Evolutionary conservation across 2,888 invertebrate genomes (phyloP).

Genomic region (Athalia circularis): DNA sequence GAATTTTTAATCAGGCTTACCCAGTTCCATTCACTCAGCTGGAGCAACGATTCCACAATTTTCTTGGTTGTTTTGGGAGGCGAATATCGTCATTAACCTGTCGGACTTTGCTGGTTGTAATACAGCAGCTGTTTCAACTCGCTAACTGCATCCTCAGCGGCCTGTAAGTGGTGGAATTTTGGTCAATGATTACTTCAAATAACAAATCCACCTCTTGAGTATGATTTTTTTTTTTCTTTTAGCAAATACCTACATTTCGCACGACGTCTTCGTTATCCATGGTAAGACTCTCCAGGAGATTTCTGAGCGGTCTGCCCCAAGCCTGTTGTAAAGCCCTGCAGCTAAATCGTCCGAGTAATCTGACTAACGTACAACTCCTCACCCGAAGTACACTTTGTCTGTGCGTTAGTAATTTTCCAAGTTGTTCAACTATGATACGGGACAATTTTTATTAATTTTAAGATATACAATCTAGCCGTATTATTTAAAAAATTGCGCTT

Average conservation of each 20-base stretch:
- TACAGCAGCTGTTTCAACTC: constrained; percentile 77
- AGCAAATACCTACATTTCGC: constrained; percentile 74
- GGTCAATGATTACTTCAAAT: neutral
- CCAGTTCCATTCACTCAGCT: too few relatives aligned
- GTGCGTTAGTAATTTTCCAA: constrained; percentile 67
- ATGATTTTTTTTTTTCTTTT: neutral
- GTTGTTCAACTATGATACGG: constrained; percentile 52
- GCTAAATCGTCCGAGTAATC: constrained; percentile 82
- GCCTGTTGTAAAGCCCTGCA: constrained; percentile 80
- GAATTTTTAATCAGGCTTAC: too few relatives aligned
- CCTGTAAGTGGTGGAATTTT: constrained; percentile 63
- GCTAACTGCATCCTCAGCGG: constrained; percentile 77
- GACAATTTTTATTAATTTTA: constrained; percentile 46
- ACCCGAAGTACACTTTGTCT: constrained; percentile 73
- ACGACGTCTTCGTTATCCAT: constrained; percentile 80
- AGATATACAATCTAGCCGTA: constrained; percentile 8
- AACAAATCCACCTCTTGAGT: neutral
- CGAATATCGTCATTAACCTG: constrained; percentile 41
- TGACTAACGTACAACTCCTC: constrained; percentile 83
- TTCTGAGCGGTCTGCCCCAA: constrained; percentile 80
- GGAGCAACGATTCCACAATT: too few relatives aligned
- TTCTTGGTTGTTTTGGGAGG: too few relatives aligned
- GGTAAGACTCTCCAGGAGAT: constrained; percentile 79
- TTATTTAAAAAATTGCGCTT: neutral
- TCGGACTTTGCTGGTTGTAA: constrained; percentile 65